Conservation (phyloP, 1,140 invertebrate species). For the Trachymyrmex cornetzi region DNA sequence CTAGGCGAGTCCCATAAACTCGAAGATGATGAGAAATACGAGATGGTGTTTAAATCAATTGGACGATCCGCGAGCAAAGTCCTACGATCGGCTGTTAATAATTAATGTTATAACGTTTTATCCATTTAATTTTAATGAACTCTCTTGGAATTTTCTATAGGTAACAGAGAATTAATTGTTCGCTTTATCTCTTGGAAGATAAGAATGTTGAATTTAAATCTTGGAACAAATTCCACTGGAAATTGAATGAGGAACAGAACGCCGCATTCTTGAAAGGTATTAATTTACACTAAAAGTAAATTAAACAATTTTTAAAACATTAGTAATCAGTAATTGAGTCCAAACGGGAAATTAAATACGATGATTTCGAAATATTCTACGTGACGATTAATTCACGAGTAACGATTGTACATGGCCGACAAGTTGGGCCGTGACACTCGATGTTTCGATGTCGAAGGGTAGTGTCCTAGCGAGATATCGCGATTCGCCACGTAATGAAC, state of each 20-base stretch:
- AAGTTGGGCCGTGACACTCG: constrained; percentile 60
- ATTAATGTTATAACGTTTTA: not conserved
- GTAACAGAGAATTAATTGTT: constrained; percentile 2
- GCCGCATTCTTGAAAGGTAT: too few species aligned
- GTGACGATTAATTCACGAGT: constrained; percentile 63
- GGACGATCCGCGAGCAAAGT: not conserved
- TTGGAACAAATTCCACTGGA: not conserved
- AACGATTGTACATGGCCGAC: constrained; percentile 58
- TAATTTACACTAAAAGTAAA: not conserved
- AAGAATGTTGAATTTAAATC: constrained; percentile 3
- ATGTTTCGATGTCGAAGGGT: constrained; percentile 64
- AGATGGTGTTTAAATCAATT: constrained; percentile 21
- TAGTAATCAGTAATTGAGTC: not conserved
- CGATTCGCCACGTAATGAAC: constrained; percentile 76
- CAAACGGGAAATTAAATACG: not conserved
- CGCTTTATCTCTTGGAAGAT: not conserved
- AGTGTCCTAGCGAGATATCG: constrained; percentile 70
- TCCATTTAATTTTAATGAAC: constrained; percentile 21
- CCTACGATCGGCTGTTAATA: not conserved
- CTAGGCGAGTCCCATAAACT: constrained; percentile 38
- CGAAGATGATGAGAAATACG: constrained; percentile 60
- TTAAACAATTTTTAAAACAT: not conserved
- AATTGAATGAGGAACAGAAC: not conserved
- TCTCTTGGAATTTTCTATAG: not conserved
- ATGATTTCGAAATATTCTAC: not conserved